Conservation (phyloP, 2,113 vertebrate species). For the Brachypodius melanocephalos region DNA sequence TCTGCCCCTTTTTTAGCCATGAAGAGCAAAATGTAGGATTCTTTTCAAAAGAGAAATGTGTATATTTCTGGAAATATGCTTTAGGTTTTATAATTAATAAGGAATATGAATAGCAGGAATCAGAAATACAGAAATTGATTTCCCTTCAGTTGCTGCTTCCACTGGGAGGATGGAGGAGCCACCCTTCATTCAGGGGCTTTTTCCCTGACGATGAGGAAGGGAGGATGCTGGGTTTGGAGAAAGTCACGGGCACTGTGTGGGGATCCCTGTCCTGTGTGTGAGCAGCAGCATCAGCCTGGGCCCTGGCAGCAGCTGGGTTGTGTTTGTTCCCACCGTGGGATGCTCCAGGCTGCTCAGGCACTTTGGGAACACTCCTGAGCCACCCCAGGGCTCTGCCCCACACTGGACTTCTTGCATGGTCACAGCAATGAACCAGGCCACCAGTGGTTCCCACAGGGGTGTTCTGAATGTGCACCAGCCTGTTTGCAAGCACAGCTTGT, state of each 20-base stretch:
- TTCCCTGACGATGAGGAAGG: background rate
- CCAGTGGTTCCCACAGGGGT: background rate
- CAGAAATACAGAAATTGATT: background rate
- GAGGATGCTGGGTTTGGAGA: background rate
- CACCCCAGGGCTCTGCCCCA: background rate
- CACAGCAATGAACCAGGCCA: background rate
- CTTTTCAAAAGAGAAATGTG: background rate
- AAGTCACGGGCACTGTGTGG: fast-evolving
- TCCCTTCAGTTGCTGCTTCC: background rate
- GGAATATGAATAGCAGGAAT: background rate
- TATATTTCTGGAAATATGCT: background rate
- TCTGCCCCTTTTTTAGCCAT: background rate
- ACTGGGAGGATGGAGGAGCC: background rate
- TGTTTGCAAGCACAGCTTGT: background rate
- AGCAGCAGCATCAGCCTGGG: background rate
- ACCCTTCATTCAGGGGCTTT: background rate
- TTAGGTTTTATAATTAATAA: background rate
- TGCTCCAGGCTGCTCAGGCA: background rate
- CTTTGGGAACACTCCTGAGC: fast-evolving
- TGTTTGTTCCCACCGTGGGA: too few species aligned
- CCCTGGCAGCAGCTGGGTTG: background rate
- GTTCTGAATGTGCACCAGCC: background rate
- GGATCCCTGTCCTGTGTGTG: background rate
- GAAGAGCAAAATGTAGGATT: background rate
- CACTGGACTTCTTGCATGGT: fast-evolving